phyloP scores from a whole-genome alignment of 2,113 vertebrate species.

The Dinomys branickii region DNA sequence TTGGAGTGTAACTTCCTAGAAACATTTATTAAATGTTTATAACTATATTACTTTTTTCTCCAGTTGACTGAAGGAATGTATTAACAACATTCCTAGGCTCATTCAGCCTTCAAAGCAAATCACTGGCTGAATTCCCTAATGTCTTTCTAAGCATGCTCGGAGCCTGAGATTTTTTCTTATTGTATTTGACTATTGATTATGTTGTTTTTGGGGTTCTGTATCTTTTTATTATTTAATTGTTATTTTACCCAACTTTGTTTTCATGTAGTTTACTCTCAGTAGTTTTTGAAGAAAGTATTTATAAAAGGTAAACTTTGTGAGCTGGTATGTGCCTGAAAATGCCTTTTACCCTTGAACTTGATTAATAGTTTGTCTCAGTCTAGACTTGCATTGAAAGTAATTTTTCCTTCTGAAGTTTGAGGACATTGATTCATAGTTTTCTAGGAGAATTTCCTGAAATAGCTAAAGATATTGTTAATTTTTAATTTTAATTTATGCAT shows the following conservation, averaged over 20 bases:
- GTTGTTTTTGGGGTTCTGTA: neutral
- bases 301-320: constrained; percentile 10
- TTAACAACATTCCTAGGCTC: neutral
- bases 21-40: constrained; percentile 9
- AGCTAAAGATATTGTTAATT: neutral
- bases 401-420: constrained; percentile 38
- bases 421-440: constrained; percentile 31
- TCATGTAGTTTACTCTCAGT: neutral
- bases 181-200: constrained; percentile 9
- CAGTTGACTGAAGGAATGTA: neutral
- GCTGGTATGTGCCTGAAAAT: neutral
- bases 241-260: neutral
- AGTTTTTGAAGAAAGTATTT: neutral
- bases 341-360: constrained; percentile 43
- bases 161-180: neutral
- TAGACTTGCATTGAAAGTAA: neutral
- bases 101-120: constrained; percentile 25
- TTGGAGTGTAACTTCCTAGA: neutral
- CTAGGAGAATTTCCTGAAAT: neutral
- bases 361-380: neutral
- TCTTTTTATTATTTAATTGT: neutral
- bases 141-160: neutral
- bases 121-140: neutral
- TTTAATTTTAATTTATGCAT: constrained; percentile 2
- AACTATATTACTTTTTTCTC: neutral